These are phyloP conservation scores for Anabas testudineus DNA, from an alignment of 2,797 vertebrate species.

Conservation along the genomic window DNA sequence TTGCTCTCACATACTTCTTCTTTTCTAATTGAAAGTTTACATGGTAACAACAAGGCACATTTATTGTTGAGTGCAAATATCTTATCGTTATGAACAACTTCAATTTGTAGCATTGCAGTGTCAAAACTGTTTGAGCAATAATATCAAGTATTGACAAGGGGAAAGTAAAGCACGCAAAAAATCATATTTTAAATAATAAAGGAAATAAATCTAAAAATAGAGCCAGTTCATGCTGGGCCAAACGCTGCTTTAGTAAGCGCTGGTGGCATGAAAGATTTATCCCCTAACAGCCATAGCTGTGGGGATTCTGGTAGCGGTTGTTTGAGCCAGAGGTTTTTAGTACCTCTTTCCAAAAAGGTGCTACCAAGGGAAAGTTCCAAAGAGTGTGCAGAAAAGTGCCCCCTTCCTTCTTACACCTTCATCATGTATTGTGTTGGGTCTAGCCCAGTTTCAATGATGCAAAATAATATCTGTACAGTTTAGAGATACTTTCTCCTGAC, in stretches of 20 bases:
- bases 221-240: neutral
- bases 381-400: neutral
- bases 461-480: neutral
- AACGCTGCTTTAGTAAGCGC: neutral
- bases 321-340: neutral
- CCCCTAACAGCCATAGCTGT: neutral
- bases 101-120: slow-evolving; percentile 1
- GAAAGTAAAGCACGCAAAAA: neutral
- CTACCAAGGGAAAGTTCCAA: neutral
- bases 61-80: slow-evolving; percentile 17
- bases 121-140: neutral
- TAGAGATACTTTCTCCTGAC: too few relatives aligned
- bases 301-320: neutral
- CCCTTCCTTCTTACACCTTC: neutral
- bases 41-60: slow-evolving; percentile 22
- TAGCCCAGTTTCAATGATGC: neutral
- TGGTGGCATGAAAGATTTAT: neutral
- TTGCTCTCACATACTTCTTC: slow-evolving; percentile 44
- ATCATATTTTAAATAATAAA: neutral
- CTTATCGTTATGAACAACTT: slow-evolving; percentile 14
- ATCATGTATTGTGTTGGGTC: neutral
- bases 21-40: slow-evolving; percentile 39
- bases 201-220: neutral
- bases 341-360: neutral
- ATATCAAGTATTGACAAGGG: neutral